Conservation (phyloP, 2,113 vertebrate genomes). For the Onychostruthus taczanowskii region DNA sequence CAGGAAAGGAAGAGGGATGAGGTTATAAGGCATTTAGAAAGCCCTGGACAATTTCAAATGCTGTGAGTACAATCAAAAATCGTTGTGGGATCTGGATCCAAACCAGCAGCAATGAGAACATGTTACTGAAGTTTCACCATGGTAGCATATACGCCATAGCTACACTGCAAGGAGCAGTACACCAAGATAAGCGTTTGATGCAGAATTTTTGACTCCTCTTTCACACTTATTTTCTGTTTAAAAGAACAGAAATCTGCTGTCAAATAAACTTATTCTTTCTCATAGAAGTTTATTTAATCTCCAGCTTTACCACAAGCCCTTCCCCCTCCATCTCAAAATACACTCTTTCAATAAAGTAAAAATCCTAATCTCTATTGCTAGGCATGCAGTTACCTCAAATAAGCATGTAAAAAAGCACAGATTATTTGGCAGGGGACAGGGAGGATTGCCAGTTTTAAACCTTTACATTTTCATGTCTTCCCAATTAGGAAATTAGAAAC, state of each 20-base stretch:
- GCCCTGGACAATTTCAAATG: neutral
- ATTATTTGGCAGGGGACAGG: neutral
- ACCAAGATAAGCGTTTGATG: neutral
- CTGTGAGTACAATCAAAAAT: neutral
- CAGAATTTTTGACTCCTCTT: neutral
- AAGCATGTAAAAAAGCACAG: neutral
- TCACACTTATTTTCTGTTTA: neutral
- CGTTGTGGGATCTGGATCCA: neutral
- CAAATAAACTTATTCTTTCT: neutral
- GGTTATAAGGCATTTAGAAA: neutral
- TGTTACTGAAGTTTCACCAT: neutral
- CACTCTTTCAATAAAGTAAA: neutral
- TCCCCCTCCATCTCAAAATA: neutral
- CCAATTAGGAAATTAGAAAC: neutral
- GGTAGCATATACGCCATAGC: neutral
- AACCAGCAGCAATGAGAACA: neutral
- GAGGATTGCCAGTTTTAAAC: slow-evolving; percentile 1
- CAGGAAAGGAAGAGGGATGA: neutral
- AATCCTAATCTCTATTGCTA: neutral
- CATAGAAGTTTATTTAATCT: neutral
- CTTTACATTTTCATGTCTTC: neutral
- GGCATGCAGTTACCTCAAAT: neutral
- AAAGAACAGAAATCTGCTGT: neutral
- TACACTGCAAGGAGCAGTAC: neutral
- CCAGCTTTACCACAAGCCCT: neutral